Evolutionary conservation across 2,888 invertebrate species (phyloP).

Genomic region (Phrixothrix hirtus): DNA sequence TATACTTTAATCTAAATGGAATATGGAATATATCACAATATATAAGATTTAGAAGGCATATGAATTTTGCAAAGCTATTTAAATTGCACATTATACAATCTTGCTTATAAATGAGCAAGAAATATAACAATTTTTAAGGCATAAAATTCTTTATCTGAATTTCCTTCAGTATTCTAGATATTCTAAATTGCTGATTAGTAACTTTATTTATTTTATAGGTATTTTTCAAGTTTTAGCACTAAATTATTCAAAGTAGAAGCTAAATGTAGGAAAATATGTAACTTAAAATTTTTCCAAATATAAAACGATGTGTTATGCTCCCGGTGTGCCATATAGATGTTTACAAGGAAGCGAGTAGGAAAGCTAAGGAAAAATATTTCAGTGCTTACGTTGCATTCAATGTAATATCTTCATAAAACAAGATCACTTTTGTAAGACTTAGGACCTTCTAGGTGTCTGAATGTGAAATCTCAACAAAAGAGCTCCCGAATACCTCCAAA

Average conservation of each 20-base stretch:
- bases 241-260: constrained; percentile 1
- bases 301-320: constrained; percentile 16
- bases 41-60: too few species aligned
- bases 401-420: constrained; percentile 33
- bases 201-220: too few species aligned
- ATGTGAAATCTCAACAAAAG: constrained; percentile 32
- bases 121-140: too few species aligned
- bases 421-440: constrained; percentile 20
- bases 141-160: too few species aligned
- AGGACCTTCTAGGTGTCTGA: constrained; percentile 36
- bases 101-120: too few species aligned
- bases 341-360: constrained; percentile 23
- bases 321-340: constrained; percentile 14
- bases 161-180: too few species aligned
- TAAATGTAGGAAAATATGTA: constrained; percentile 5
- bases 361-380: constrained; percentile 27
- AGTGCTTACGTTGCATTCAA: constrained; percentile 31
- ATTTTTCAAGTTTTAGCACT: too few species aligned
- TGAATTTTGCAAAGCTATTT: too few species aligned
- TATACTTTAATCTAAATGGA: too few species aligned
- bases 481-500: constrained; percentile 30
- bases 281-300: constrained; percentile 15
- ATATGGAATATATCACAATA: too few species aligned
- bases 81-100: too few species aligned
- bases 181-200: too few species aligned